Base-by-base conservation (phyloP, 2,888 invertebrate genomes). In the Zaprionus bogoriensis region DNA sequence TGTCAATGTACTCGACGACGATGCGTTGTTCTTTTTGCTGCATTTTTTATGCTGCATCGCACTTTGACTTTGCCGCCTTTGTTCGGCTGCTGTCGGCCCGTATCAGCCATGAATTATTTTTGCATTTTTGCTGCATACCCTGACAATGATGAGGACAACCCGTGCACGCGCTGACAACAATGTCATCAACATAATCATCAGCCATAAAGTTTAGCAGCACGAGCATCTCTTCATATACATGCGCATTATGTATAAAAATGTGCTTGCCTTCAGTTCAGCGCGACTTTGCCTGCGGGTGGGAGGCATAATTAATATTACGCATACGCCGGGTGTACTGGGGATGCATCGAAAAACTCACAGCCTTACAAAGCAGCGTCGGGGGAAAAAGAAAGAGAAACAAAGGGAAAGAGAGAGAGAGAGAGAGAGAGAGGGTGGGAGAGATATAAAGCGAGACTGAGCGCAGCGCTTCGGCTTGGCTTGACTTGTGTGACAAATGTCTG, bases 401-500 rank as follows among this genome's bases (percentile, higher is more conserved):
- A 25, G 12, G 42, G 7, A 14, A 25, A 42, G 22, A 4, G 5
- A 1, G 7, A n/a, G 7, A n/a, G 17, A 19, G 25, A 50, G 25
- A 36, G 41, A 45, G 28, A 20, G 14, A 32, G 54, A 42, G 23
- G 42, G 69, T 52, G 59, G n/a, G 22, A 4, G 5, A 1, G 7
- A n/a, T 4, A n/a, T n/a, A 19, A 30, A 50, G 25, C 36, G 41
- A 45, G 28, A 20, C 12, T 32, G 54, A 42, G 23, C 38, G 69
- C 50, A 59, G 30, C 48, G 48, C 45, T 48, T 39, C n/a, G 46
- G 22, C n/a, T 44, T 51, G 32, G 38, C 19, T 41, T 22, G 46
- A 53, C 45, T 67, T 57, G 38, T 45, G 64, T 84, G 89, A 89
- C 77, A 89, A 89, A 89, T 89, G 89, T 74, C 72, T 67, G 67